These are phyloP conservation scores for Mystacornis crossleyi DNA, from an alignment of 2,113 vertebrate genomes.

Conservation along the genomic window DNA sequence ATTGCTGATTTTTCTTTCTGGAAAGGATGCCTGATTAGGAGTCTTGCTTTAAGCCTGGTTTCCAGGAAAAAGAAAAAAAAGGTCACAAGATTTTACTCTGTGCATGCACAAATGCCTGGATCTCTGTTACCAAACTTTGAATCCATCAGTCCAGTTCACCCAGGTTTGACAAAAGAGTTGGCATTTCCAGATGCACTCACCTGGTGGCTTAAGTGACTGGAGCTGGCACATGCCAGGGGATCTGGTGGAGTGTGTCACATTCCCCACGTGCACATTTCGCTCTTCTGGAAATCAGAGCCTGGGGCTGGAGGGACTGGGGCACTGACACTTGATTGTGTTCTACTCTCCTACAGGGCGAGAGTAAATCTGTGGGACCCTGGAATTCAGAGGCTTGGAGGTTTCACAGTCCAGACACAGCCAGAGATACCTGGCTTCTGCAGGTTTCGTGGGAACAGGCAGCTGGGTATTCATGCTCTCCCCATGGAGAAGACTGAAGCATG, in stretches of 20 bases:
- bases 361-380: background rate
- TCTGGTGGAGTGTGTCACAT: fast-evolving
- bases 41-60: background rate
- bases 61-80: background rate
- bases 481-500: background rate
- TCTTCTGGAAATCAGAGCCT: background rate
- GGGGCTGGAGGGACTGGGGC: background rate
- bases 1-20: background rate
- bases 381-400: fast-evolving
- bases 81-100: fast-evolving
- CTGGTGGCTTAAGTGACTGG: background rate
- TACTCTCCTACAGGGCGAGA: fast-evolving
- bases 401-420: background rate
- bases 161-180: background rate
- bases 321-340: background rate
- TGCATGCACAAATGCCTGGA: background rate
- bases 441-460: background rate
- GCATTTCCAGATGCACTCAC: background rate
- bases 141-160: background rate
- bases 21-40: background rate
- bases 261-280: fast-evolving
- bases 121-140: background rate
- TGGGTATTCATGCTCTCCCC: background rate
- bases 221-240: background rate
- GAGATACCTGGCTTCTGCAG: background rate